phyloP scores from a whole-genome alignment of 2,113 vertebrate genomes.

The Oryzias javanicus region DNA sequence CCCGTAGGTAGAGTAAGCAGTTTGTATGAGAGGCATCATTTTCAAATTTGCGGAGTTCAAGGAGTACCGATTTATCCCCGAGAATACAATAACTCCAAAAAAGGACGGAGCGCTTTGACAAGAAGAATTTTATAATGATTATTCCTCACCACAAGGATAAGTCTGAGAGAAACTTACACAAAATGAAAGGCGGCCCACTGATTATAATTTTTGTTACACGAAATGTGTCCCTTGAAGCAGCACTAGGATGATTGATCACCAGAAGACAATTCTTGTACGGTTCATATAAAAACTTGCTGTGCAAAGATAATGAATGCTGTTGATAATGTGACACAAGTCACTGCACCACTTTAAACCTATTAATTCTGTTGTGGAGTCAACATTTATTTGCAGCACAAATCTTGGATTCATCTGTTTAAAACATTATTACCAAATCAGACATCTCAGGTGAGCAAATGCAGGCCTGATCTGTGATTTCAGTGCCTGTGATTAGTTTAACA shows the following conservation, averaged over 20 bases:
- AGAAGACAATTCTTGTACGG: constrained; percentile 30
- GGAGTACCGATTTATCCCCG: constrained; percentile 50
- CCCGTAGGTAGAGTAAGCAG: constrained; percentile 19
- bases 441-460: neutral
- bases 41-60: constrained; percentile 27
- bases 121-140: constrained; percentile 51
- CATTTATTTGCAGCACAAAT: neutral
- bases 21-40: constrained; percentile 43
- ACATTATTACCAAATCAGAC: neutral
- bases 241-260: constrained; percentile 55
- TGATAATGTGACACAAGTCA: constrained; percentile 25
- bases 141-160: constrained; percentile 57
- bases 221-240: constrained; percentile 41
- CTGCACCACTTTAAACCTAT: constrained; percentile 20
- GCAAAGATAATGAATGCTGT: constrained; percentile 22
- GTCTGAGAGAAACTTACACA: constrained; percentile 40
- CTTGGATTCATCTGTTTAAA: neutral
- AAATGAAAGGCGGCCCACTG: constrained; percentile 42
- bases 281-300: constrained; percentile 20
- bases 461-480: neutral
- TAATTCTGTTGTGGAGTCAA: constrained; percentile 7
- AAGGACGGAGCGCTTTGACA: constrained; percentile 52
- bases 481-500: neutral
- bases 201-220: constrained; percentile 61
- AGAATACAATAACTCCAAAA: constrained; percentile 58